Conservation (phyloP, 2,113 vertebrate genomes). For the Chloropsis hardwickii region DNA sequence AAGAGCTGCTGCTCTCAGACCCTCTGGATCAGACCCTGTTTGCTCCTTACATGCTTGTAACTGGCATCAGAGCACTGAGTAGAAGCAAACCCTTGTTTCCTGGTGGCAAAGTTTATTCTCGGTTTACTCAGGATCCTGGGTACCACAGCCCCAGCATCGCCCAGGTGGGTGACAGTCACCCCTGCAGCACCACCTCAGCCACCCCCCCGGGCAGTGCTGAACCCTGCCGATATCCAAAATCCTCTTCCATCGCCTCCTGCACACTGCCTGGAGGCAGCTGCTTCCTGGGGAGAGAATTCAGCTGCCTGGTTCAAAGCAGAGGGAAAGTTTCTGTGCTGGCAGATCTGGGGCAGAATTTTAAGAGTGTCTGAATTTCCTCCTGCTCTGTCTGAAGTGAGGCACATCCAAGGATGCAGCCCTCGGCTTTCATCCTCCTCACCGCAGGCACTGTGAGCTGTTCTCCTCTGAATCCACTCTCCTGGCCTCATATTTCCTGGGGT, state of each 20-base stretch:
- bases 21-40: not conserved
- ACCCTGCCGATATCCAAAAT: fast-evolving
- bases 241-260: not conserved
- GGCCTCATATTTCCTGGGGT: constrained; percentile 52
- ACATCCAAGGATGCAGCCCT: constrained; percentile 39
- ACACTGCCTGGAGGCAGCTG: not conserved
- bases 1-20: not conserved
- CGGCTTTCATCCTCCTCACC: constrained; percentile 47
- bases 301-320: not conserved
- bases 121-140: not conserved
- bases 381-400: not conserved
- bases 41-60: not conserved
- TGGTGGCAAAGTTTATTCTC: not conserved
- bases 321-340: constrained; percentile 29
- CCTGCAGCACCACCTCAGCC: not conserved
- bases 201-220: fast-evolving
- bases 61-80: fast-evolving
- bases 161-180: fast-evolving
- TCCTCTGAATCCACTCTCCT: constrained; percentile 39
- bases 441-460: constrained; percentile 16
- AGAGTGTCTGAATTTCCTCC: not conserved
- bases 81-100: not conserved
- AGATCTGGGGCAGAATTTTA: constrained; percentile 48
- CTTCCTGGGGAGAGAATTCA: not conserved
- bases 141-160: fast-evolving